Conservation (phyloP, 2,888 invertebrate species). For the Gastracanthus pulcherrimus region DNA sequence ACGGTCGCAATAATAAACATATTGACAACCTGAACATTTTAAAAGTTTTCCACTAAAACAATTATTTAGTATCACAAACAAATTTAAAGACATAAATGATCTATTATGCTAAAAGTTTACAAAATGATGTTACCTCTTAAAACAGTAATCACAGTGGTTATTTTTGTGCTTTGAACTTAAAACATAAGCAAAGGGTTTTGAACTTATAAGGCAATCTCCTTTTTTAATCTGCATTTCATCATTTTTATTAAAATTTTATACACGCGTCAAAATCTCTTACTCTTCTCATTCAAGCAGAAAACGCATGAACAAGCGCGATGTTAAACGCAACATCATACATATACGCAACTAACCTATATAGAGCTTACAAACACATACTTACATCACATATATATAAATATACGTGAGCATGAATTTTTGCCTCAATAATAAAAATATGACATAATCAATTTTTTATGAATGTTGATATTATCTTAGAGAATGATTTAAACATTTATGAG, state of each 20-base stretch:
- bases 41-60: constrained; percentile 83
- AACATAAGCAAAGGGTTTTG: constrained; percentile 58
- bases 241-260: constrained; percentile 8
- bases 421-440: too few relatives aligned
- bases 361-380: too few relatives aligned
- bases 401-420: too few relatives aligned
- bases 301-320: background rate
- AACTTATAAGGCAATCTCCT: constrained; percentile 54
- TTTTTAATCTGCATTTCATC: constrained; percentile 54
- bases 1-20: constrained; percentile 89
- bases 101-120: background rate
- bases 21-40: constrained; percentile 91
- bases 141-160: constrained; percentile 57
- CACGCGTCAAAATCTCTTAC: background rate
- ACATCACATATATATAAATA: too few relatives aligned
- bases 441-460: too few relatives aligned
- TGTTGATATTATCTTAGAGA: too few relatives aligned
- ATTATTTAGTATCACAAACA: constrained; percentile 14
- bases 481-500: background rate
- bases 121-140: constrained; percentile 46
- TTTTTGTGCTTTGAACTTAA: constrained; percentile 55
- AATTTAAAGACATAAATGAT: background rate
- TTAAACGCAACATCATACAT: too few relatives aligned
- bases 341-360: too few relatives aligned
- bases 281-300: background rate